Percentiles rank a stretch among this genome's conserved stretches.
These are phyloP conservation scores for Cheirogaleus medius DNA, from an alignment of 2,113 vertebrate genomes.

Conservation along the genomic window DNA sequence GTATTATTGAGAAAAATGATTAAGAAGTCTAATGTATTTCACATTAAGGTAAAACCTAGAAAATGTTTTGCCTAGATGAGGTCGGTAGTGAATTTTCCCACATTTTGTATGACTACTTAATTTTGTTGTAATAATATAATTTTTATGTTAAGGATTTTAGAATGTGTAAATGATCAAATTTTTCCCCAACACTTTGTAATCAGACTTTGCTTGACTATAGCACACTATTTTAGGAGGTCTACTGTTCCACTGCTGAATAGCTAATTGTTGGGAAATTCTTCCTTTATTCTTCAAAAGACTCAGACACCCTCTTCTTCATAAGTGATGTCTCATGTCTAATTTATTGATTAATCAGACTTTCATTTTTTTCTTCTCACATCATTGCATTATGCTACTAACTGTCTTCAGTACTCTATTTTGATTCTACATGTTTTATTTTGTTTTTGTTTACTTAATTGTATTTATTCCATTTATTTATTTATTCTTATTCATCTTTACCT, in stretches of 20 bases:
- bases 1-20: slow-evolving; percentile 32
- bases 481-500: background rate
- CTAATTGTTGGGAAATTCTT: background rate
- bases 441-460: background rate
- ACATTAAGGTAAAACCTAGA: background rate
- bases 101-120: slow-evolving; percentile 9
- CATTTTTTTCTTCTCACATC: background rate
- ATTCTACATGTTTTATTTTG: background rate
- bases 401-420: background rate
- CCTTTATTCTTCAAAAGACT: background rate
- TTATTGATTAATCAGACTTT: background rate
- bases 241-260: background rate
- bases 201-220: background rate
- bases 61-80: background rate
- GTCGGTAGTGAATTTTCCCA: background rate
- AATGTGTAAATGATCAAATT: background rate
- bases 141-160: slow-evolving; percentile 20
- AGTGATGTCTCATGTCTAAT: background rate
- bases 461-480: background rate
- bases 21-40: slow-evolving; percentile 37
- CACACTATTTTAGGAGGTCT: background rate
- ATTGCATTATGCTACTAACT: background rate
- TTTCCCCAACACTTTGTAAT: background rate
- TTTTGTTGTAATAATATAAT: slow-evolving; percentile 7
- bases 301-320: background rate